Base-by-base conservation (phyloP, 2,888 invertebrate genomes). In the Zygogramma bicolorata region DNA sequence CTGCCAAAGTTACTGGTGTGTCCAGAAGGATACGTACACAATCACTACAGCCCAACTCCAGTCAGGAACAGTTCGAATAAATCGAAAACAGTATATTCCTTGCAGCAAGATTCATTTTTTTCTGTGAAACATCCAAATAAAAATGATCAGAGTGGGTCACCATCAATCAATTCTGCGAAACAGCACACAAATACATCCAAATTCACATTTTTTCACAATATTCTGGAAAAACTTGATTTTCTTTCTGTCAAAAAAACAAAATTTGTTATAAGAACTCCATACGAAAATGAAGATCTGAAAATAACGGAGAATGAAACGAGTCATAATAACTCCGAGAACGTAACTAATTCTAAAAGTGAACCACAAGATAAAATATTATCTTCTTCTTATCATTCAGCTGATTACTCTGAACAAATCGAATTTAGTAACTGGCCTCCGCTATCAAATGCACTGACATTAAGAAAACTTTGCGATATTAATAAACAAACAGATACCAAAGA, bases 1-100 rank as follows among this genome's bases (percentile, higher is more conserved):
- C 53, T 22, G 13, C 62, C 66, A 1, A 10, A 46, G 20, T 29
- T 1, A n/a, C 40, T 38, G 13, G 29, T 49, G 22, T 63, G 75
- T 7, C 61, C 74, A 42, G 80, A 81, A 10, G 82, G 82, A n/a
- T 86, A 86, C 74, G 82, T 86, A 68, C 85, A 86, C 70, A 86
- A 86, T 63, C 85, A 86, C 46, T 86, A 86, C 79, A 85, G 84
- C 72, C 86, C 86, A 7, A 80, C 80, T 20, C 73, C 75, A 13
- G 46, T 58, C 6, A 81, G 82, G 61, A 83, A 81, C 74, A 69
- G 77, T 20, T 75, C 79, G 40, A 40, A 66, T 6, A 81, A 78
- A 73, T 74, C 79, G 4, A 81, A 78, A 65, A 80, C 81, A 8
- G 77, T 80, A 29, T 84, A 77, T 40, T 72, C 70, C 63, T 62